Evolutionary conservation across 2,797 vertebrate genomes (phyloP), one percentile per base, ranked within the genome.

Genomic region (Hypotaenidia okinawae): DNA sequence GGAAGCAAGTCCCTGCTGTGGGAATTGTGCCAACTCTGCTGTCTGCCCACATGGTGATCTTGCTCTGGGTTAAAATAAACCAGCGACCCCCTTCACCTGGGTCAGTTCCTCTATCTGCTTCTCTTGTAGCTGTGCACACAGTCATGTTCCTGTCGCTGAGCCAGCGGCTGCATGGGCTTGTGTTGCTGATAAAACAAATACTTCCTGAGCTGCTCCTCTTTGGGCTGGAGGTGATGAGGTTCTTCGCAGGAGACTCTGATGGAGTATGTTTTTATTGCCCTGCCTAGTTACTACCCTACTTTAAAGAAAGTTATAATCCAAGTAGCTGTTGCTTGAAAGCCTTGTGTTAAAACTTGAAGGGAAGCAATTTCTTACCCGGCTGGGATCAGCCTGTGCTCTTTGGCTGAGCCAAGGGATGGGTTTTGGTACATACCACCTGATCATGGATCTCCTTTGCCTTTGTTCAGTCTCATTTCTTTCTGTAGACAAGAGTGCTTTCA

Each of bases 101-200:
- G 43, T 24, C 32, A 27, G 25, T 47, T 80, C 57, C 66, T 62
- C 12, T 9, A 0, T 33, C 54, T 70, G 58, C 33, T 77, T 83
- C 45, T 6, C 30, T 77, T 24, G 54, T 27, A 54, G 22, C 39
- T 5, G 12, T 35, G 70, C 39, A 15, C 55, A 49, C 66, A 43
- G 16, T 30, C 0, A 0, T 47, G 58, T 16, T 82, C 13, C 55
- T 2, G 1, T 75, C 0, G 2, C 43, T 5, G 16, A 22, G 77
- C 7, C 2, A 13, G 16, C 2, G 4, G 17, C 35, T 79, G n/a
- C 47, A 28, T 17, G 76, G 59, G 52, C 52, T 41, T 62, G 41
- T 79, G 52, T 64, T 85, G 32, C 33, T 84, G 80, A 68, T 74
- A 64, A 67, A 76, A 17, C 33, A 72, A 75, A 79, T 74, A 27